phyloP scores from a whole-genome alignment of 2,113 vertebrate genomes.

The Callospermophilus lateralis region DNA sequence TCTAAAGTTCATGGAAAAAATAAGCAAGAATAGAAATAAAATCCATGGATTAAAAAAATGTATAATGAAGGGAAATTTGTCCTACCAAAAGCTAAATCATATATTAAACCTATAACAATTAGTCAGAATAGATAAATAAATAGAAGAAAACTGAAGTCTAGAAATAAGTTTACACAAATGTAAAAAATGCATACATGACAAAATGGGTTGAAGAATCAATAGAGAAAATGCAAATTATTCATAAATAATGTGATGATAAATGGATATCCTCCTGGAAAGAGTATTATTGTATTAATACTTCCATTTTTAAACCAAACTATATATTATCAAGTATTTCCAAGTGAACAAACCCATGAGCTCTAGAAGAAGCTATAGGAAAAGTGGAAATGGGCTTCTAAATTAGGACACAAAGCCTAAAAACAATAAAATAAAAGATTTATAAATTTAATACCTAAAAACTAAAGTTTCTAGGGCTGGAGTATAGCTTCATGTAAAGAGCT shows the following conservation, averaged over 20 bases:
- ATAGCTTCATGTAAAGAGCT: background rate
- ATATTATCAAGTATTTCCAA: background rate
- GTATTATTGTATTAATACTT: background rate
- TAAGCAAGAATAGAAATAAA: background rate
- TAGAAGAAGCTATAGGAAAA: background rate
- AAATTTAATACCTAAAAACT: background rate
- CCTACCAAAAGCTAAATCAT: background rate
- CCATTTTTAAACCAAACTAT: background rate
- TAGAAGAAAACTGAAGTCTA: background rate
- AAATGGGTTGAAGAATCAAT: background rate
- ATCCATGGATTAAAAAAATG: background rate
- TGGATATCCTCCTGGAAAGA: background rate
- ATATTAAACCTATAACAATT: background rate
- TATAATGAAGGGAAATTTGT: background rate
- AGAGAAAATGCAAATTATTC: background rate
- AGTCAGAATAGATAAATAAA: background rate
- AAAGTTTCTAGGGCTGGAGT: background rate
- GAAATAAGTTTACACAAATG: background rate
- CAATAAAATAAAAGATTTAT: background rate
- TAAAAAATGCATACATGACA: background rate
- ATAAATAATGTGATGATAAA: background rate
- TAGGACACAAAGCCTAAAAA: background rate
- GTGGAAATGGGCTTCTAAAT: background rate
- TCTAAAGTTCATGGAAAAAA: background rate
- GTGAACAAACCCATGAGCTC: background rate